These are phyloP conservation scores for Pogonophryne albipinna DNA, from an alignment of 2,797 vertebrate species.

Conservation along the genomic window DNA sequence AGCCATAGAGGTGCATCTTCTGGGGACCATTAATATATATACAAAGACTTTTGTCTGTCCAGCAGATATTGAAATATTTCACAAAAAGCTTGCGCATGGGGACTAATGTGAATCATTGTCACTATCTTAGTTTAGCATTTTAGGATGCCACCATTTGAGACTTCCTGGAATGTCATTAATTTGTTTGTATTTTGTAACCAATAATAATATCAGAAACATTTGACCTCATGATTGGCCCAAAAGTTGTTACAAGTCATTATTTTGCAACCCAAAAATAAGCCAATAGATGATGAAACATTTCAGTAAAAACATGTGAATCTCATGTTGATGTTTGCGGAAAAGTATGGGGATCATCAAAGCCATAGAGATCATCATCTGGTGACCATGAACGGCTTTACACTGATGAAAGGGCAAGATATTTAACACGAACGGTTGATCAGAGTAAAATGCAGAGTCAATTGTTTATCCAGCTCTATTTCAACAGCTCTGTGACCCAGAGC, in stretches of 20 bases:
- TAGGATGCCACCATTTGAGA: too few species aligned
- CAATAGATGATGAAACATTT: background rate
- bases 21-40: too few species aligned
- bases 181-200: background rate
- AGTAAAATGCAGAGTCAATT: conserved; percentile 19
- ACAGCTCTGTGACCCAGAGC: conserved; percentile 40
- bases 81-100: too few species aligned
- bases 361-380: background rate
- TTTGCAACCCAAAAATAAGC: background rate
- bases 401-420: conserved; percentile 4
- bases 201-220: too few species aligned
- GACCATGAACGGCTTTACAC: background rate
- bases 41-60: too few species aligned
- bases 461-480: conserved; percentile 23
- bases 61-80: too few species aligned
- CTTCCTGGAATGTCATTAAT: background rate
- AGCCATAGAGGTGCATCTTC: too few species aligned
- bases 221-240: too few species aligned
- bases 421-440: conserved; percentile 19
- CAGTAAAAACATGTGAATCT: background rate
- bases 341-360: background rate
- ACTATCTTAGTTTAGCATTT: too few species aligned
- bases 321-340: background rate
- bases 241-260: too few species aligned
- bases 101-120: too few species aligned